Conservation (phyloP, 2,797 vertebrate genomes). For the Sylvilagus floridanus region DNA sequence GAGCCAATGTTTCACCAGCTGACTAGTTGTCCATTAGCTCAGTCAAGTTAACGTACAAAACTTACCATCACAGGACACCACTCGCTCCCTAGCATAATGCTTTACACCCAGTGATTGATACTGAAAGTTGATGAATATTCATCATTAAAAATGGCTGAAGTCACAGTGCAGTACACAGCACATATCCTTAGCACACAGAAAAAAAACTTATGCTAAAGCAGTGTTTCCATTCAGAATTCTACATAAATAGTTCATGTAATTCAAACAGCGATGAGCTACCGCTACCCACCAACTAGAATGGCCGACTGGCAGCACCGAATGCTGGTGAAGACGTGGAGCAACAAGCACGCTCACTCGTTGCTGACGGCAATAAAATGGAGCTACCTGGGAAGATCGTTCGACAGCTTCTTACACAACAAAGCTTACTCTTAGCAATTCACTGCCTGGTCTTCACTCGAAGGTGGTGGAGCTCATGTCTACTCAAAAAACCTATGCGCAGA, state of each 20-base stretch:
- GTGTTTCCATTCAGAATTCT: slow-evolving; percentile 41
- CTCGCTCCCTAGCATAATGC: neutral
- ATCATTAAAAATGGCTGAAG: neutral
- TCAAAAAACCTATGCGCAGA: neutral
- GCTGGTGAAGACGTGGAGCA: neutral
- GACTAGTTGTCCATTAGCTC: neutral
- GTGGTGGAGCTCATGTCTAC: neutral
- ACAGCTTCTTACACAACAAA: neutral
- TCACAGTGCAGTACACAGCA: neutral
- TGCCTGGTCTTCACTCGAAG: neutral
- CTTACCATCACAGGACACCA: neutral
- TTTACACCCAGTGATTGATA: neutral
- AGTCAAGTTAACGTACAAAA: neutral
- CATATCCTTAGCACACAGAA: slow-evolving; percentile 38
- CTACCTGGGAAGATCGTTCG: neutral
- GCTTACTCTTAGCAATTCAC: neutral
- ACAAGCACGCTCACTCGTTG: neutral
- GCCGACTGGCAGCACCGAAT: neutral
- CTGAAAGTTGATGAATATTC: neutral
- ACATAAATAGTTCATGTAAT: neutral
- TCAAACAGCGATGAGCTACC: neutral
- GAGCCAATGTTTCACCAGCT: neutral
- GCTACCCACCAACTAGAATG: neutral
- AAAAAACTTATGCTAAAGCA: neutral
- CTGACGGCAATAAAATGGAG: neutral